Evolutionary conservation across 2,888 invertebrate species (phyloP), one percentile per base, ranked within the genome.

Genomic region (Orthosia gracilis): DNA sequence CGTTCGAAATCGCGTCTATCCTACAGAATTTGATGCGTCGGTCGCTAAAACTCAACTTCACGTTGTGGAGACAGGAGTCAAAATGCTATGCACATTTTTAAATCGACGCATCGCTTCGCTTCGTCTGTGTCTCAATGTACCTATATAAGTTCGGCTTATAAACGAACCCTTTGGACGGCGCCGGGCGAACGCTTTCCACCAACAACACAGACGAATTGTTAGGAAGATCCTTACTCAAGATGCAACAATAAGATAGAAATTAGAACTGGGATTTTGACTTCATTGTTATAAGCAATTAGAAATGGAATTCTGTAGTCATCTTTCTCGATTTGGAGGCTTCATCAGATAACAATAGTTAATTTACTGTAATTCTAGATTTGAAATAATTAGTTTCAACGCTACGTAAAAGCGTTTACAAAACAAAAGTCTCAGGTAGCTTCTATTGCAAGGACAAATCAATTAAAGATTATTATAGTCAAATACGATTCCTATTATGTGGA

Each of bases 141-240:
- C 3, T 72, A 76, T 49, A 49, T 64, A 61, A 78, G 78, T 74
- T 75, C 40, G 63, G 67, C 67, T 83, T 81, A 81, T 79, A 73
- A 84, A 64, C 45, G 59, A 77, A 74, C 84, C 84, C 75, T 82
- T 85, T 83, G 64, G 70, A 55, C 61, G 69, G 40, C 61, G 63
- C 71, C 72, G 72, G 72, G 69, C 52, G 76, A 70, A 80, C 50
- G 73, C 73, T 83, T 82, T 66, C 64, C 62, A 73, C 26, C 52
- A 78, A 85, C 80, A 85, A 85, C 84, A 80, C 63, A 59, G 17
- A 62, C 68, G 74, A 78, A 80, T 76, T 82, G 75, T 66, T 76
- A 73, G 74, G 55, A 73, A 76, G 52, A 72, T 58, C 57, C 57
- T 67, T 57, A 58, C 23, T 62, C 40, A 78, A 75, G 78, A 82